Evolutionary conservation across 2,797 vertebrate species (phyloP).

Genomic region (Acridotheres tristis): DNA sequence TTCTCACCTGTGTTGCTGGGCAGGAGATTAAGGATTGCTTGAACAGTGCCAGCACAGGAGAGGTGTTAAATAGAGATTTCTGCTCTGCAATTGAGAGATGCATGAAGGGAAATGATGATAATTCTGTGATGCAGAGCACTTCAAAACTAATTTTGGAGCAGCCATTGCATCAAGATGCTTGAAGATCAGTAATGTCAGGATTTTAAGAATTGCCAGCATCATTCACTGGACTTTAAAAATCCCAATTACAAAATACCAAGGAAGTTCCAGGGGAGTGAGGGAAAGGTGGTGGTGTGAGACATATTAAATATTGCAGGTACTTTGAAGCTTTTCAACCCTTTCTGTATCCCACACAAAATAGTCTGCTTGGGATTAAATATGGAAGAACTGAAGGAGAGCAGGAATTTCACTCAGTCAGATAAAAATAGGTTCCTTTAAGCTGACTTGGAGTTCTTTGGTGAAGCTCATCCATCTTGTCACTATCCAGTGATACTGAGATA

Average conservation of each 20-base stretch:
- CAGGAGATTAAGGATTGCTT: background rate
- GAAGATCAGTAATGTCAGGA: background rate
- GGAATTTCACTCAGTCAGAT: background rate
- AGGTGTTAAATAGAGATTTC: background rate
- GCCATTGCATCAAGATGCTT: background rate
- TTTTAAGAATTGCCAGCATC: background rate
- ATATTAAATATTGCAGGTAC: background rate
- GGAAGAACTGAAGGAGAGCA: background rate
- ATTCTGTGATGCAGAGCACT: background rate
- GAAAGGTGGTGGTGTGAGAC: background rate
- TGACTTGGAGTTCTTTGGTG: conserved; percentile 17
- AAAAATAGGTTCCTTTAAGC: conserved; percentile 32
- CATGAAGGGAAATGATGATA: background rate
- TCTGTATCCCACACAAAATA: background rate
- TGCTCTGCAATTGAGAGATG: background rate
- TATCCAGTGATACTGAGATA: background rate
- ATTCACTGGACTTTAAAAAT: background rate
- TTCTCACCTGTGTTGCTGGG: background rate
- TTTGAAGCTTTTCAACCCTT: background rate
- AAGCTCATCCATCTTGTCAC: conserved; percentile 21
- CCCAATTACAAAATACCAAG: background rate
- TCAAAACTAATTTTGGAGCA: background rate
- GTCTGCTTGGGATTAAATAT: background rate
- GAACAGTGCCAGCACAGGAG: background rate
- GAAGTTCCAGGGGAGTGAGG: background rate